Percentiles rank a stretch among this genome's conserved stretches.
Conservation (phyloP, 2,888 invertebrate species). For the Lagria hirta region DNA sequence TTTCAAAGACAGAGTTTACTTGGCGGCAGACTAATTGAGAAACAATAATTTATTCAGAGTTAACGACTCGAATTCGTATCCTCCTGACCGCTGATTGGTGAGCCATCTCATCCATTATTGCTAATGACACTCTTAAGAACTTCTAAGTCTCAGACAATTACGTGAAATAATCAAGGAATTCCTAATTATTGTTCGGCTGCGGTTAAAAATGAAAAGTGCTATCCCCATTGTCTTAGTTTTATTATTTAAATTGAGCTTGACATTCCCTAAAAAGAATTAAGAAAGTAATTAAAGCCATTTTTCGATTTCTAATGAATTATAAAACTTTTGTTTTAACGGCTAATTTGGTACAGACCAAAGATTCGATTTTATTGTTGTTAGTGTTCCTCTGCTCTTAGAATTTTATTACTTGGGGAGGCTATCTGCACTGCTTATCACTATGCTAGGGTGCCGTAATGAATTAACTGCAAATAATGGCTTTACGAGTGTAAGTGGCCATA, state of each 20-base stretch:
- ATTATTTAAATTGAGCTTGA: conserved; percentile 46
- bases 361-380: conserved; percentile 34
- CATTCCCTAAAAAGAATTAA: conserved; percentile 47
- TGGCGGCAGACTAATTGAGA: conserved; percentile 48
- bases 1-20: conserved; percentile 40
- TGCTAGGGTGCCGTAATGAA: no score
- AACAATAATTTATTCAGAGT: conserved; percentile 53
- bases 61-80: conserved; percentile 46
- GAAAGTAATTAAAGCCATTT: conserved; percentile 49
- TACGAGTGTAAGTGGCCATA: no score
- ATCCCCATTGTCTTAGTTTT: conserved; percentile 41
- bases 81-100: conserved; percentile 48
- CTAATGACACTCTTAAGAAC: conserved; percentile 53
- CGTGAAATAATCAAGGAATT: conserved; percentile 52
- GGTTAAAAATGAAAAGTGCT: conserved; percentile 50
- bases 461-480: no score
- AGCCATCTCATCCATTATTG: conserved; percentile 51
- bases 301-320: conserved; percentile 46
- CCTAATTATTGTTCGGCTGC: conserved; percentile 50
- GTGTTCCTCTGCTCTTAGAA: no score
- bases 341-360: conserved; percentile 43
- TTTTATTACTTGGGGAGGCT: conserved; percentile 2
- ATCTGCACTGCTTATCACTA: no score
- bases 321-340: conserved; percentile 49
- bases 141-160: conserved; percentile 49